These are phyloP conservation scores for Hyperoplus lanceolatus DNA, from an alignment of 2,797 vertebrate genomes.

Conservation along the genomic window DNA sequence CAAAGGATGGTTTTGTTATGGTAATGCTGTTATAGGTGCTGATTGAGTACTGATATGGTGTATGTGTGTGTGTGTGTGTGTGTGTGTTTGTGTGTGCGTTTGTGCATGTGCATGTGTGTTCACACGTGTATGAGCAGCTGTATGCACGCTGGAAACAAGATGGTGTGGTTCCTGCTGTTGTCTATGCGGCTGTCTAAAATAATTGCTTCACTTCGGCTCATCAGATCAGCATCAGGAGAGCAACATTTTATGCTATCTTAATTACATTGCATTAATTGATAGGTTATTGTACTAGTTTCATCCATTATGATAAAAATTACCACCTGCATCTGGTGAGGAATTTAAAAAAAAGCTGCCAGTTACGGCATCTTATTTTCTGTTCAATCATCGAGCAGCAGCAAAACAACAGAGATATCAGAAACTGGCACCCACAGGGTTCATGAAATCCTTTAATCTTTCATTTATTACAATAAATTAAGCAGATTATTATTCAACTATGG, in stretches of 20 bases:
- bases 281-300: constrained; percentile 34
- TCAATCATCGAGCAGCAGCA: constrained; percentile 39
- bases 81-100: constrained; percentile 32
- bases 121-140: constrained; percentile 79
- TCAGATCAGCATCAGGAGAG: constrained; percentile 39
- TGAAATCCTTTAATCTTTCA: constrained; percentile 83
- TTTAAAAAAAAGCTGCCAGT: constrained; percentile 3
- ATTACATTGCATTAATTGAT: constrained; percentile 60
- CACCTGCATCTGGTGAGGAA: constrained; percentile 11
- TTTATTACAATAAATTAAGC: constrained; percentile 86
- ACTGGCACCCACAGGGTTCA: constrained; percentile 63
- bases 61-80: constrained; percentile 37
- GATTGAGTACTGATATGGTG: constrained; percentile 82
- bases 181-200: constrained; percentile 52
- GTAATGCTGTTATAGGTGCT: constrained; percentile 84
- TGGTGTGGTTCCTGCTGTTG: constrained; percentile 53
- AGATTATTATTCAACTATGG: constrained; percentile 85
- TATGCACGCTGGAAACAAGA: constrained; percentile 69
- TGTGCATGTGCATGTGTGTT: constrained; percentile 34
- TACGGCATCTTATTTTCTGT: constrained; percentile 39
- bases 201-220: constrained; percentile 50
- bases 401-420: constrained; percentile 73
- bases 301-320: constrained; percentile 36
- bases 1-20: constrained; percentile 86
- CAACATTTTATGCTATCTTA: constrained; percentile 45